These are phyloP conservation scores for Peromyscus californicus DNA, from an alignment of 2,113 vertebrate species.

Conservation along the genomic window DNA sequence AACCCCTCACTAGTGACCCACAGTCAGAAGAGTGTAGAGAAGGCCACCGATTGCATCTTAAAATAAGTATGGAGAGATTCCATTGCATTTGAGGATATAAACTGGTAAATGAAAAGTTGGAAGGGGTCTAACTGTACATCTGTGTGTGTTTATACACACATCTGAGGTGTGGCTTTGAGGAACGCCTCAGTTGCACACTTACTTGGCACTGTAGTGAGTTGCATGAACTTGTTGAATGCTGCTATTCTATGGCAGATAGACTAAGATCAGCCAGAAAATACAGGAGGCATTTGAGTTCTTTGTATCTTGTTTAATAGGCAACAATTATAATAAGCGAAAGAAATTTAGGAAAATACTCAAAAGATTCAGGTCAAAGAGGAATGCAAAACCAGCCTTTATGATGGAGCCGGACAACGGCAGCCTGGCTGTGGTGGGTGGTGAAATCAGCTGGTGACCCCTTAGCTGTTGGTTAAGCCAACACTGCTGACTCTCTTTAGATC, in stretches of 20 bases:
- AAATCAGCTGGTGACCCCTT: neutral
- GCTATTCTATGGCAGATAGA: neutral
- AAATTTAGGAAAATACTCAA: neutral
- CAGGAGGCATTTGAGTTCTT: neutral
- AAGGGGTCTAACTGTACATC: neutral
- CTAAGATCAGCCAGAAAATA: neutral
- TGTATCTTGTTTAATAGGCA: conserved; percentile 14
- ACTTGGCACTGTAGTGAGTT: neutral
- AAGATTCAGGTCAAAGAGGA: conserved; percentile 8
- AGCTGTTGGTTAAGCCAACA: neutral
- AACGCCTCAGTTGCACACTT: neutral
- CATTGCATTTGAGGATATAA: conserved; percentile 18
- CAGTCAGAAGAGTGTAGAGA: neutral
- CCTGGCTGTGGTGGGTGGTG: neutral
- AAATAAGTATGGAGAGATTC: neutral
- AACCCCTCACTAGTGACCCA: neutral
- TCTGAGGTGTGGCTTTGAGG: neutral
- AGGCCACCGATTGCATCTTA: neutral
- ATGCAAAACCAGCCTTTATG: neutral
- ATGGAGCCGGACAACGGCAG: neutral
- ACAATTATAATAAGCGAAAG: neutral
- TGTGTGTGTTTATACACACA: neutral
- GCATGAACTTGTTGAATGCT: neutral
- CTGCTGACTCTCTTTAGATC: neutral
- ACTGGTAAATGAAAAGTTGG: neutral